Base-by-base conservation (phyloP, 2,797 vertebrate genomes). In the Pagetopsis macropterus region DNA sequence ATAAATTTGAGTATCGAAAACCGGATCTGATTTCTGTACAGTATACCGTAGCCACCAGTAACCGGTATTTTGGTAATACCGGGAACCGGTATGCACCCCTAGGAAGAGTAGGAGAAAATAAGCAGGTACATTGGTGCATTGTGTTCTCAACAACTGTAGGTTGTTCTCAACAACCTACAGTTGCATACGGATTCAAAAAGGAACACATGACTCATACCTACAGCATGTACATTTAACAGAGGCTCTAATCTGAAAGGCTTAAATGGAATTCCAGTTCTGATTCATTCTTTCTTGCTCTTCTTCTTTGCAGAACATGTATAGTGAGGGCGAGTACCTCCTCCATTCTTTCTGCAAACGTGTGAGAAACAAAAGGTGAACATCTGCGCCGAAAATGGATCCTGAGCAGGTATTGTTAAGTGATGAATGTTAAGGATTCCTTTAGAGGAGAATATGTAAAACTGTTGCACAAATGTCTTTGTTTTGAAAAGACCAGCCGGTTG, bases 291-390 rank as follows among this genome's bases (percentile, higher is more conserved):
- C 21, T 19, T 62, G 46, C 13, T 51, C 21, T 37, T 49, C 46
- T 37, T 27, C 17, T 70, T 51, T 71, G 13, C 7, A 31, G 41
- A 55, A 31, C 16, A 23, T 19, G 61, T 62, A 66, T 46, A 65
- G 49, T 63, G 40, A 65, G 5, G 13, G 3, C 2, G 1, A 60
- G 77, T 81, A 54, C 68, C 10, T 58, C 27, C 6, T 69, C 7
- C 10, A 14, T n/a, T 59, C 43, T 8, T 43, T 63, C 54, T 37
- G 41, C 55, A 76, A 65, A 67, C 5, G 49, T 33, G 19, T 16
- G 44, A 66, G 52, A 60, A 43, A 79, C 70, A 82, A 67, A 79
- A 78, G 76, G 46, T 48, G 50, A 81, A 75, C 61, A 70, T 81
- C 75, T 79, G 72, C 49, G 23, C 27, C 37, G 70, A 76, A 57